phyloP scores from a whole-genome alignment of 1,140 invertebrate genomes.

The Drosophila lacertosa region DNA sequence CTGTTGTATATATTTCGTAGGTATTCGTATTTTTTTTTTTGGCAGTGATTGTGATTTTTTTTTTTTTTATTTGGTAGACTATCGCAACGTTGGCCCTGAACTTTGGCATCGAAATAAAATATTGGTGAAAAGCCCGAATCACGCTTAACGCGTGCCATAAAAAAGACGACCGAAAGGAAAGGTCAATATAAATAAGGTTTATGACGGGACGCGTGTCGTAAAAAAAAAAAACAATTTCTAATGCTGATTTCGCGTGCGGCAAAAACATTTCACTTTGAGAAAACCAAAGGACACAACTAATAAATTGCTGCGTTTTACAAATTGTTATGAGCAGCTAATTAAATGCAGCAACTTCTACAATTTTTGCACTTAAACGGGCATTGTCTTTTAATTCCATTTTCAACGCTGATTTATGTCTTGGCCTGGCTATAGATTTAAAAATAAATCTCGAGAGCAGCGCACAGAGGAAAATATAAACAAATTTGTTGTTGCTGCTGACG shows the following conservation, averaged over 20 bases:
- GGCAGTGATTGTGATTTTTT: conserved; percentile 50
- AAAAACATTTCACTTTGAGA: conserved; percentile 41
- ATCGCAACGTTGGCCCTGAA: conserved; percentile 54
- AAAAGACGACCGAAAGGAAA: conserved; percentile 48
- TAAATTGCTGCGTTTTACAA: conserved; percentile 16
- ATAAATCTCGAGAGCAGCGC: conserved; percentile 41
- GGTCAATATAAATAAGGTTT: conserved; percentile 73
- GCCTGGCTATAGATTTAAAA: conserved; percentile 9
- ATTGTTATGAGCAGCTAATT: conserved; percentile 26
- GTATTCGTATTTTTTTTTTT: conserved; percentile 10
- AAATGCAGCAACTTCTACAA: neutral
- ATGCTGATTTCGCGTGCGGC: conserved; percentile 22
- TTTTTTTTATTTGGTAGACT: conserved; percentile 34
- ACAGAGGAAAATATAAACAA: conserved; percentile 51
- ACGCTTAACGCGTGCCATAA: conserved; percentile 55
- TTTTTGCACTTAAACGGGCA: conserved; percentile 5
- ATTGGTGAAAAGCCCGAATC: conserved; percentile 10
- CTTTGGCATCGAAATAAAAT: conserved; percentile 51
- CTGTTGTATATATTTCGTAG: conserved; percentile 29
- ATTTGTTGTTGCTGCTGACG: conserved; percentile 20
- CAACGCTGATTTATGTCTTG: conserved; percentile 58
- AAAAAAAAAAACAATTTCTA: conserved; percentile 44
- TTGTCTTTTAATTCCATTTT: conserved; percentile 5
- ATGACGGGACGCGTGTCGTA: conserved; percentile 49
- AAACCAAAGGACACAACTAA: conserved; percentile 1